Base-by-base conservation (phyloP, 2,888 invertebrate species). In the Helleia helle region DNA sequence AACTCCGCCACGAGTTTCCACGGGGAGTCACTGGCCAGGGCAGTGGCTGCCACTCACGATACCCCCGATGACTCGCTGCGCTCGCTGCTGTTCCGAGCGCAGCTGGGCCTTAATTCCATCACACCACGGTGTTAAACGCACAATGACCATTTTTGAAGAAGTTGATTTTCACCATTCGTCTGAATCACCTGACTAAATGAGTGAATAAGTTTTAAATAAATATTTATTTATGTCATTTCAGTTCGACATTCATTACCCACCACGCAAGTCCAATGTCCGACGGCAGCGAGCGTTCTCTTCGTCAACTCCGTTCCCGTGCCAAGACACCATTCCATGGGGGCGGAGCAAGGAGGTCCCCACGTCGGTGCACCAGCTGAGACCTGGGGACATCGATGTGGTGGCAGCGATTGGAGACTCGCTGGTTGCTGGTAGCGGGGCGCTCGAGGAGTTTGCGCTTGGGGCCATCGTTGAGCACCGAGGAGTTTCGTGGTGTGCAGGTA, bases 381-480 rank as follows among this genome's bases (percentile, higher is more conserved):
- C 91, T 0, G 92, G 91, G 0, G 84, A 84, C 50, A 90, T 92
- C 36, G 90, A 91, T 50, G 89, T 92, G 24, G 86, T 92, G 8
- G 92, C 88, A 0, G 91, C 91, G 0, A 86, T 92, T 50, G 92
- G 92, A 0, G 92, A 92, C 65, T 91, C 91, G 1, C 62, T 92
- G 49, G 88, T 91, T 1, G 91, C 92, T 1, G 92, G 89, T 24
- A 92, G 89, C 51, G 92, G 92, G 1, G 92, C 92, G 0, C 64
- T 91, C 50, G 91, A 91, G 49, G 90, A 91, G 62, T 91, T 85
- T 57, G 91, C 92, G 1, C 68, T 91, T 2, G 91, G 92, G 1
- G 90, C 91, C 0, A 88, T 92, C 55, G 89, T 92, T 46, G 92
- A 92, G 62, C 89, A 91, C 48, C 72, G 92, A 38, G 92, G 92